Base-by-base conservation (phyloP, 2,797 vertebrate species). In the Periophthalmus magnuspinnatus region DNA sequence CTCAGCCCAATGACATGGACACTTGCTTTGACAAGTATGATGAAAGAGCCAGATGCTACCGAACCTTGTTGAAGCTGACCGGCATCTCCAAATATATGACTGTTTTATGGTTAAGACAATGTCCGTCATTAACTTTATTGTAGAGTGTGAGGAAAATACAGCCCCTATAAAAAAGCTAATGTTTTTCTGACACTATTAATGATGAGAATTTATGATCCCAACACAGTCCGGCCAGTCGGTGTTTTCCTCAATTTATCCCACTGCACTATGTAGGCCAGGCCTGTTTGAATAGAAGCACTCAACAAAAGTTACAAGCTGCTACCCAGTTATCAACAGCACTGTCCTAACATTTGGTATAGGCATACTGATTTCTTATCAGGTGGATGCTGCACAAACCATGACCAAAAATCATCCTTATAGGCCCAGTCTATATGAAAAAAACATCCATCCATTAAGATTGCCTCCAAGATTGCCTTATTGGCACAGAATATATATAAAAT, bases 61-160 rank as follows among this genome's bases (percentile, higher is more conserved):
- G 74, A 82, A 81, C 83, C 85, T 83, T 82, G 78, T 81, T 90
- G 89, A 89, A 84, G 80, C 86, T 86, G 84, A 89, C 82, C 86
- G 84, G 74, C 86, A 84, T 85, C 80, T 86, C 80, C 81, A 82
- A 90, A 93, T 93, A 92, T 91, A 93, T 84, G 89, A 89, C 87
- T 88, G 81, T 84, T 93, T 94, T 93, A 93, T 90, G 88, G 84
- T 80, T 86, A 83, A 85, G 85, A 92, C 91, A 90, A 89, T 92
- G 90, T 91, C 89, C 87, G 88, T 92, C 91, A 93, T 94, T 92
- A 93, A 91, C 86, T 91, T 93, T 92, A 93, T 89, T 89, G 88
- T 87, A 76, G 86, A 85, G 78, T 84, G 78, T 84, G 87, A 89
- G 81, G 87, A 88, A 93, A 91, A 92, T 93, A 93, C 82, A 84